A percentile compares a stretch with the other conserved stretches of the same genome.
phyloP scores from a whole-genome alignment of 2,888 invertebrate species.

The Sinelater perroti region DNA sequence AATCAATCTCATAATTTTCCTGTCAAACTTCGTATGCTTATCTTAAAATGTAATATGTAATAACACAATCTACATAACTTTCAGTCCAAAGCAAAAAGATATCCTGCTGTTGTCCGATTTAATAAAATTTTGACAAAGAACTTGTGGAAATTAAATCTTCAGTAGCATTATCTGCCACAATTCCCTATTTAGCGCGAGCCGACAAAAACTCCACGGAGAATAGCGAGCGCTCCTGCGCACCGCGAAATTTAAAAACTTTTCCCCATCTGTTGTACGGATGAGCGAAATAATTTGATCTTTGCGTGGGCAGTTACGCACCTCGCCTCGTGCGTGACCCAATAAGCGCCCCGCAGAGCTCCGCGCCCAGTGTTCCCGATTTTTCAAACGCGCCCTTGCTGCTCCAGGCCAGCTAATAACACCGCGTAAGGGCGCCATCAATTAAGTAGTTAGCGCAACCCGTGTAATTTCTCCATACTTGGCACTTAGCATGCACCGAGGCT shows the following conservation, averaged over 20 bases:
- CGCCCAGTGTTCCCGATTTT: neutral
- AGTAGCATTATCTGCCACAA: slow-evolving; percentile 10
- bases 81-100: no score
- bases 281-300: slow-evolving; percentile 9
- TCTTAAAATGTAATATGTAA: no score
- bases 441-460: slow-evolving; percentile 19
- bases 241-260: no score
- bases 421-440: slow-evolving; percentile 9
- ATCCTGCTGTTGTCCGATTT: neutral
- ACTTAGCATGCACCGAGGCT: slow-evolving; percentile 28
- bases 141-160: slow-evolving; percentile 2
- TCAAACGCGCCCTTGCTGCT: neutral
- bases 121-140: slow-evolving; percentile 12
- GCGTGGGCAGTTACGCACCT: neutral
- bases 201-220: no score
- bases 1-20: no score
- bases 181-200: no score
- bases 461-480: slow-evolving; percentile 24
- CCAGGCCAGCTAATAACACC: slow-evolving; percentile 8
- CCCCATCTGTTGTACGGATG: neutral
- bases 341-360: neutral
- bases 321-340: slow-evolving; percentile 13
- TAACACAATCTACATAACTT: no score
- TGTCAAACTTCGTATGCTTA: no score
- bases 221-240: no score